phyloP scores from a whole-genome alignment of 2,888 invertebrate species.

The Tetramorium bicarinatum region DNA sequence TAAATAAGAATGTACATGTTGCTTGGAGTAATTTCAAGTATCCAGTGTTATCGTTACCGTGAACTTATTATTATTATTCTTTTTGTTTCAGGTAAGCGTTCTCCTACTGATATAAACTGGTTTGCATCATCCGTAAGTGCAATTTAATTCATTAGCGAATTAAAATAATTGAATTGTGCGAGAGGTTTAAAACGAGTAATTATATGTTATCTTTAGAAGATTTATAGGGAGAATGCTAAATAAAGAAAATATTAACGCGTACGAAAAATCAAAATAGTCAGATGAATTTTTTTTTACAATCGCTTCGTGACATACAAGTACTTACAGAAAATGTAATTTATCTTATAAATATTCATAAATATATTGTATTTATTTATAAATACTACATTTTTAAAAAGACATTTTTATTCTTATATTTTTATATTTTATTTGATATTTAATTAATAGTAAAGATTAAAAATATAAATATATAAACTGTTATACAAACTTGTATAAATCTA shows the following conservation, averaged over 20 bases:
- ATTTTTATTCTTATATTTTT: not conserved
- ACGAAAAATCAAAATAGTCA: no score
- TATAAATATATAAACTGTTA: no score
- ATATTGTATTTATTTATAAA: conserved; percentile 8
- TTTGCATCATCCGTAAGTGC: conserved; percentile 48
- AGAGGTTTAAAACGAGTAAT: not conserved
- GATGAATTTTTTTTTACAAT: not conserved
- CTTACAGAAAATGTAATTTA: not conserved
- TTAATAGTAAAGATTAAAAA: not conserved
- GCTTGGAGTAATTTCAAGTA: not conserved
- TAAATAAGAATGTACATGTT: not conserved
- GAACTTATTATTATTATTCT: conserved; percentile 32
- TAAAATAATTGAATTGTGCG: not conserved
- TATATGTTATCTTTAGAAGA: not conserved
- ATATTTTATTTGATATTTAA: not conserved
- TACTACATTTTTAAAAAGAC: not conserved
- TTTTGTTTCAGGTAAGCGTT: conserved; percentile 70
- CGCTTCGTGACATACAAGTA: not conserved
- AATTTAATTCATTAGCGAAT: conserved; percentile 16
- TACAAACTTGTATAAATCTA: not conserved
- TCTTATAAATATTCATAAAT: not conserved
- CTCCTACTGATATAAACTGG: not conserved
- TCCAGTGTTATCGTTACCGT: not conserved
- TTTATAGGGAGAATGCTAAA: not conserved
- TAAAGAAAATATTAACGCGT: not conserved